Base-by-base conservation (phyloP, 2,113 vertebrate species). In the Dasyprocta punctata region DNA sequence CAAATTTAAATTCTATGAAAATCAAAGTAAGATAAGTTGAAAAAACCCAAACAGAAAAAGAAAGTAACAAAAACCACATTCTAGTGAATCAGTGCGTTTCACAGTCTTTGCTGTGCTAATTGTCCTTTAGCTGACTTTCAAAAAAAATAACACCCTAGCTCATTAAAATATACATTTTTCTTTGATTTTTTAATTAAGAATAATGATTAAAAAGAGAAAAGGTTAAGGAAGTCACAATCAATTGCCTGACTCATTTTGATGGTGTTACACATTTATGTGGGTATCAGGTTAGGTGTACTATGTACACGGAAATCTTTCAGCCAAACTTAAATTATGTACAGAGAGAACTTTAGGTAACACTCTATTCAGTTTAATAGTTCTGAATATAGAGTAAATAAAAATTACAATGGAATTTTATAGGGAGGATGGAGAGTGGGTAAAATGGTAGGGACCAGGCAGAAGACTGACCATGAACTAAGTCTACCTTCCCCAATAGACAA, bases 81-180 rank as follows among this genome's bases (percentile, higher is more conserved):
- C 98, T 99, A 98, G 98, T 98, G 98, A 98, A 98, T 99, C 99
- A 99, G 99, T 99, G 99, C 98, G 99, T 98, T 98, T 97, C 98
- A 97, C 98, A 99, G 98, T 98, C 98, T 98, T 36, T 94, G 97
- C 92, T 98, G 98, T 96, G 98, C 98, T 98, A 98, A 97, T 98
- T 97, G 97, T 98, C 98, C 98, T 98, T 98, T 98, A 97, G 97
- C 97, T 98, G 98, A 98, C 98, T 98, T 98, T 97, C 97, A 98
- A 98, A 98, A 56, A 94, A 96, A 98, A 78, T 98, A 98, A 98
- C 98, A 98, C 97, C 98, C 98, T 98, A 98, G 85, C 38, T 98
- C 61, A 98, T 97, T 98, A 98, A 98, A 98, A 98, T 98, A 98
- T 99, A 98, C 98, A 98, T 98, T 63, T 78, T 99, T 97, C 98